Percentiles rank a stretch among this genome's conserved stretches.
These are phyloP conservation scores for Polypterus bichir DNA, from an alignment of 2,113 vertebrate genomes.

Conservation along the genomic window DNA sequence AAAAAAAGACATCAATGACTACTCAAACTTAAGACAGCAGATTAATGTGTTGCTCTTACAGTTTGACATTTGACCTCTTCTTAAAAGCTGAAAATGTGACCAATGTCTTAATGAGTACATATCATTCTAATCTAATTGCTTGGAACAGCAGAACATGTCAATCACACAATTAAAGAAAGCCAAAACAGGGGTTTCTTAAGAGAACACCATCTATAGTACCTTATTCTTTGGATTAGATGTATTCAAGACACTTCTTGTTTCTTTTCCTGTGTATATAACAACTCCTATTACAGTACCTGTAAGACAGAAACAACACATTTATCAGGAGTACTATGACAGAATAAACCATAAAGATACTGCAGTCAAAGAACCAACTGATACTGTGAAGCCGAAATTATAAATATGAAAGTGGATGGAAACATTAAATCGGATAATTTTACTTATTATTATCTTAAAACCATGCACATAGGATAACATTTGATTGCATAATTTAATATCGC, in stretches of 20 bases:
- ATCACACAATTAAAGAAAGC: not conserved
- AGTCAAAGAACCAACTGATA: too few species aligned
- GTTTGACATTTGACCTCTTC: not conserved
- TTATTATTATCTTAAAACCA: too few species aligned
- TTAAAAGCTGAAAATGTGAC: not conserved
- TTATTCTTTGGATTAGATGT: slow-evolving; percentile 93
- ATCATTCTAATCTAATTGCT: not conserved
- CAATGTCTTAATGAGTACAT: not conserved
- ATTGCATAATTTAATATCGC: too few species aligned
- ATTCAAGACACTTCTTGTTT: slow-evolving; percentile 92
- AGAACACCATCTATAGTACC: slow-evolving; percentile 39
- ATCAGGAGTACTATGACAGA: slow-evolving; percentile 8
- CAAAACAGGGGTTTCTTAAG: not conserved
- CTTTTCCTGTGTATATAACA: slow-evolving; percentile 95
- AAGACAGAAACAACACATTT: slow-evolving; percentile 30
- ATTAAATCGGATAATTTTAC: too few species aligned
- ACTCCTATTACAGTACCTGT: slow-evolving; percentile 93
- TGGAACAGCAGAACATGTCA: not conserved
- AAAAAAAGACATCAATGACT: not conserved
- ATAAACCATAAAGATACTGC: slow-evolving; percentile 18
- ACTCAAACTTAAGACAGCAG: not conserved
- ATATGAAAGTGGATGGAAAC: too few species aligned
- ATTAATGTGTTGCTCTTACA: not conserved
- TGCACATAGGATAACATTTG: too few species aligned
- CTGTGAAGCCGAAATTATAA: too few species aligned